These are phyloP conservation scores for Platycheirus rosarum DNA, from an alignment of 2,888 invertebrate genomes.

Conservation along the genomic window DNA sequence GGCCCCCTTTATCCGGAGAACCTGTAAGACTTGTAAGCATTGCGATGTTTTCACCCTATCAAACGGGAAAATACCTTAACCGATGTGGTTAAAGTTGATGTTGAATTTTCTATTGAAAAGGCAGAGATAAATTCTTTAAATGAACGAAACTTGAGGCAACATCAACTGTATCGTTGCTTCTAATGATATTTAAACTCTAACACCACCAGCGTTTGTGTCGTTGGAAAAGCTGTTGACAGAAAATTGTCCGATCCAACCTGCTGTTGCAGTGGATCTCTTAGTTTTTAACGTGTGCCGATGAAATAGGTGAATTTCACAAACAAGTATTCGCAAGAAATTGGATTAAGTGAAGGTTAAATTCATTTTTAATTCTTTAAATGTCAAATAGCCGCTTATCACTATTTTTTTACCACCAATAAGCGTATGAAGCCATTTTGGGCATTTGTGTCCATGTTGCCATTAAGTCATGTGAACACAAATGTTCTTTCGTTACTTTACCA, in stretches of 20 bases:
- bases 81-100: slow-evolving; percentile 16
- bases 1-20: background rate
- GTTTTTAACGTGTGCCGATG: slow-evolving; percentile 23
- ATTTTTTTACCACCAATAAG: no score
- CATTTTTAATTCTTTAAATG: no score
- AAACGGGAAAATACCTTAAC: slow-evolving; percentile 20
- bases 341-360: no score
- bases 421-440: no score
- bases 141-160: slow-evolving; percentile 32
- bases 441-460: no score
- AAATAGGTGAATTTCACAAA: background rate
- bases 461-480: no score
- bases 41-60: slow-evolving; percentile 14
- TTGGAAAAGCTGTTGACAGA: slow-evolving; percentile 30
- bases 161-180: slow-evolving; percentile 45
- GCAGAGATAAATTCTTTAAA: slow-evolving; percentile 48
- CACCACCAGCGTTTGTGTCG: slow-evolving; percentile 34
- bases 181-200: slow-evolving; percentile 57
- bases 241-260: slow-evolving; percentile 51
- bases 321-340: background rate
- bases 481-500: no score
- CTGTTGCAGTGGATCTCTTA: slow-evolving; percentile 27
- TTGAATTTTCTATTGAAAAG: slow-evolving; percentile 29
- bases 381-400: no score
- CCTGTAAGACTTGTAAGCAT: slow-evolving; percentile 40